Base-by-base conservation (phyloP, 2,113 vertebrate species). In the Pogonocichla stellata region DNA sequence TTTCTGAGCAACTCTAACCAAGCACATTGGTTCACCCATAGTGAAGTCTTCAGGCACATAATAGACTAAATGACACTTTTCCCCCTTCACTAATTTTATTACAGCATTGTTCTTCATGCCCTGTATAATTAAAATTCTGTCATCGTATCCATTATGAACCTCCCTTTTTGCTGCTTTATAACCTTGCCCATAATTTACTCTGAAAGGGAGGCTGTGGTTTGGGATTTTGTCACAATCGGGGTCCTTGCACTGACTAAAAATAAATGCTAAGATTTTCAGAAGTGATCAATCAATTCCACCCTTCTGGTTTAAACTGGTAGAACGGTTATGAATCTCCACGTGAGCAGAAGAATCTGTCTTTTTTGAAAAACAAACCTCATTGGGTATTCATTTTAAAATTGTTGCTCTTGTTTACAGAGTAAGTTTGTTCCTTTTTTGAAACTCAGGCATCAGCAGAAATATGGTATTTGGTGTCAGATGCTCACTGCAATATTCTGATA, bases 81-180 rank as follows among this genome's bases (percentile, higher is more conserved):
- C 33, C 0, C 15, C 36, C 66, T 26, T 29, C 48, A 1, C 77
- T 91, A 94, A 74, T 97, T 94, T 93, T 86, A 83, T 89, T 92
- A 73, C 61, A 74, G 45, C 29, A 47, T 88, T 91, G 92, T 78
- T 89, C 92, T 81, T 93, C 86, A 26, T 80, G 67, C 29, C 29
- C 19, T 86, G 26, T 69, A 74, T 93, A 96, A 97, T 94, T 94
- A 96, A 91, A 94, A 33, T 33, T 84, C 91, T 89, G 72, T 71
- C 94, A 84, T 80, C 47, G 43, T 36, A 72, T 93, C 64, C 53
- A 70, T 92, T 86, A 88, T 77, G 72, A 93, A 50, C 51, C 34
- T 92, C 80, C 75, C 38, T 74, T 82, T 95, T 88, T 81, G 34
- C 77, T 78, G 56, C 60, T 94, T 93, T 94, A 80, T 86, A 94